Conservation (phyloP, 2,113 vertebrate genomes). For the Xiphorhynchus elegans region DNA sequence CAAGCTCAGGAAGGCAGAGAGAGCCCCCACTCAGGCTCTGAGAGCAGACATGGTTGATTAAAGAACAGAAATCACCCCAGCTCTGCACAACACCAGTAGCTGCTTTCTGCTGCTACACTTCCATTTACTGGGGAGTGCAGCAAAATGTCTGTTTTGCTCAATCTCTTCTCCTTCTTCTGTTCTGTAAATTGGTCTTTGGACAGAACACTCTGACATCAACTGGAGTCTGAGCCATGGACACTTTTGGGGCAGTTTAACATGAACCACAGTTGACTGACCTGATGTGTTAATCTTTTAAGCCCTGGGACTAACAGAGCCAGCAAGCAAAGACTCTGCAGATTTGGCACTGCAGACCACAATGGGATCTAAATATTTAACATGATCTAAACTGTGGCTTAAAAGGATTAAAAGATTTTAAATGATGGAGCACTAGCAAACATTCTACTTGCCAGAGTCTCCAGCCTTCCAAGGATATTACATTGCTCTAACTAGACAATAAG, state of each 20-base stretch:
- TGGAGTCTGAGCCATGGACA: neutral
- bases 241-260: neutral
- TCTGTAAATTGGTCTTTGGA: neutral
- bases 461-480: neutral
- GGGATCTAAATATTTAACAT: constrained; percentile 4
- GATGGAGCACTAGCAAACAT: neutral
- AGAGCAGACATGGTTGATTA: neutral
- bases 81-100: neutral
- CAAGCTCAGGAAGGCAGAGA: neutral
- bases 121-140: neutral
- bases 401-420: neutral
- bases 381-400: constrained; percentile 8
- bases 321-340: neutral
- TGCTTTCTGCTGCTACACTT: neutral
- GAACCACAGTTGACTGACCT: neutral
- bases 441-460: neutral
- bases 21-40: neutral
- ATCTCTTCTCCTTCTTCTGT: neutral
- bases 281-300: neutral
- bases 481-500: neutral
- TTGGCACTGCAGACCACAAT: neutral
- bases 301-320: neutral
- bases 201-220: neutral
- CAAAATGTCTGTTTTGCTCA: neutral
- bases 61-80: neutral